Evolutionary conservation across 53 echinoderm and acorn worm genomes (phyloP).

Genomic region (Echinarachnius parma): DNA sequence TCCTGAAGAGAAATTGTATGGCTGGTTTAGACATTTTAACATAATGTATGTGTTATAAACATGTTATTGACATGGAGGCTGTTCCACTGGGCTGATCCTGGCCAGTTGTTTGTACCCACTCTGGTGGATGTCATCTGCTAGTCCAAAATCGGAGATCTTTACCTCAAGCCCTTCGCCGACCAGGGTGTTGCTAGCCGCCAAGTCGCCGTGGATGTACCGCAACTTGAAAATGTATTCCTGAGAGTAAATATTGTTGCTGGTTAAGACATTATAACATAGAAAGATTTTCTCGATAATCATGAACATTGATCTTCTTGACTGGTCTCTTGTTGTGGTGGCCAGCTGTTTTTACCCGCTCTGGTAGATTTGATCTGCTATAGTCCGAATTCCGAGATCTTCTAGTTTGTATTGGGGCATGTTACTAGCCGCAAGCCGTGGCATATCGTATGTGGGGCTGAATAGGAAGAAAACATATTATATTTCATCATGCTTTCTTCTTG

Average conservation of each 20-base stretch:
- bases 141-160: constrained; percentile 86
- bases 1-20: constrained; percentile 39
- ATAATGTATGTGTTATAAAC: too few species aligned
- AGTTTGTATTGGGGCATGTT: too few species aligned
- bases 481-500: too few species aligned
- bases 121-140: constrained; percentile 90
- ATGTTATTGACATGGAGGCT: constrained; percentile 79
- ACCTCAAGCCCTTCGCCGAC: constrained; percentile 72
- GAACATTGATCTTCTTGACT: constrained; percentile 85
- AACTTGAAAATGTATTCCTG: constrained; percentile 87
- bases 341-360: constrained; percentile 85
- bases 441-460: not conserved
- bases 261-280: too few species aligned
- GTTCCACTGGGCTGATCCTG: constrained; percentile 81
- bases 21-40: too few species aligned
- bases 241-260: not conserved
- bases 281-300: constrained; percentile 74
- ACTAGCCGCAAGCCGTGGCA: too few species aligned
- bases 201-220: constrained; percentile 85
- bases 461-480: too few species aligned
- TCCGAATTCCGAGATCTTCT: constrained; percentile 89
- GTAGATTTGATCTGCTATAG: constrained; percentile 87
- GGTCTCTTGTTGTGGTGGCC: constrained; percentile 68
- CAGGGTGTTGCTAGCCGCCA: constrained; percentile 80
- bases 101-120: constrained; percentile 77